These are phyloP conservation scores for Nasonia oneida DNA, from an alignment of 2,888 invertebrate genomes.

Conservation along the genomic window DNA sequence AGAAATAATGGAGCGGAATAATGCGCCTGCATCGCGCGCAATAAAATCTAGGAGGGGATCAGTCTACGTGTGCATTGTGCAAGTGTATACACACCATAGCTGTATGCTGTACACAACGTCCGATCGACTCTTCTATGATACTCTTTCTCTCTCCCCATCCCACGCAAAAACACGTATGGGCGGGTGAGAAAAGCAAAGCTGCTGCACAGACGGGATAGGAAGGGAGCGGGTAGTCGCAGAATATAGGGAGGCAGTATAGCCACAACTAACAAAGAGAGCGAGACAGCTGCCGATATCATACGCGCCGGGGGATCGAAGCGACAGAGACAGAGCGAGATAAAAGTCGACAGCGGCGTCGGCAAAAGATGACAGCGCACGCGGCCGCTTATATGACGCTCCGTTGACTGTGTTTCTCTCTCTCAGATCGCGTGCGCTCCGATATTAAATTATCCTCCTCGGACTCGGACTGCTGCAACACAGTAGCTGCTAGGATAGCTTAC, in stretches of 20 bases:
- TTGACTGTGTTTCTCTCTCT: not conserved
- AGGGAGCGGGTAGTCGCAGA: not conserved
- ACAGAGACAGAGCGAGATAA: slow-evolving; percentile 2
- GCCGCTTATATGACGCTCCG: not conserved
- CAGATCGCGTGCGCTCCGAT: not conserved
- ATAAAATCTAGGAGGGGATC: not conserved
- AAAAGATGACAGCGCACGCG: not conserved
- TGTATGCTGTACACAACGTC: not conserved
- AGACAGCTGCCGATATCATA: slow-evolving; percentile 29
- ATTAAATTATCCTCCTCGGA: not conserved
- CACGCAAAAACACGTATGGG: not conserved
- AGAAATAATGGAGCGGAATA: slow-evolving; percentile 46
- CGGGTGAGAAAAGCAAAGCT: slow-evolving; percentile 3
- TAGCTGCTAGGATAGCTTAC: not conserved
- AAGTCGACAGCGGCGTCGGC: not conserved
- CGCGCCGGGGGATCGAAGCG: not conserved
- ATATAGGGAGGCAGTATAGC: not conserved
- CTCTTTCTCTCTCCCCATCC: slow-evolving; percentile 10
- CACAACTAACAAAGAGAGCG: not conserved
- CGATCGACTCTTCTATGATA: not conserved
- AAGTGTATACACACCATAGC: not conserved
- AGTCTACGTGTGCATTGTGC: not conserved
- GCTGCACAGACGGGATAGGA: not conserved
- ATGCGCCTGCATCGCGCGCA: not conserved
- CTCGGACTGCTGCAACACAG: not conserved